Evolutionary conservation across 2,797 vertebrate genomes (phyloP).

Genomic region (Poecilia wingei): DNA sequence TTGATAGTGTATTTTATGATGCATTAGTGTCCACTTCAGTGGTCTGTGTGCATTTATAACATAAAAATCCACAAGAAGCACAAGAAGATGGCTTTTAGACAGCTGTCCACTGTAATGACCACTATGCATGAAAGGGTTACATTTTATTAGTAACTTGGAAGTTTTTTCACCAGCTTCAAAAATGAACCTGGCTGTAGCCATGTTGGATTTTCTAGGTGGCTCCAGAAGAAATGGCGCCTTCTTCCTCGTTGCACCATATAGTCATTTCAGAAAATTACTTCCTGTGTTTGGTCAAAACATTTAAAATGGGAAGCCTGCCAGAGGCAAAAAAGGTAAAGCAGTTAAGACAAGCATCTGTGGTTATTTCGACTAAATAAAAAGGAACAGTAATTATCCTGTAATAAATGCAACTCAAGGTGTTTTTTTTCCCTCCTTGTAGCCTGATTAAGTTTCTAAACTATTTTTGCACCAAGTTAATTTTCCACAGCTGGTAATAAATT

Average conservation of each 20-base stretch:
- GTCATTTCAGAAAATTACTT: background rate
- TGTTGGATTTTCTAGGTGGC: background rate
- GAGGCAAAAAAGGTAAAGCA: background rate
- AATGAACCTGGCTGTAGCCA: background rate
- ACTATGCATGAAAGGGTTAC: background rate
- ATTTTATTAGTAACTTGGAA: background rate
- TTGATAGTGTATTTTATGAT: too few species aligned
- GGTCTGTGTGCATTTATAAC: too few species aligned
- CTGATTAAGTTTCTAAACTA: background rate
- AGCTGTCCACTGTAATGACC: too few species aligned
- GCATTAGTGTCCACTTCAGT: too few species aligned
- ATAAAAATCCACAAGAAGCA: too few species aligned
- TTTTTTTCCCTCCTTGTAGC: background rate
- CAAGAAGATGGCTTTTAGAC: too few species aligned
- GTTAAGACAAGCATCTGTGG: background rate
- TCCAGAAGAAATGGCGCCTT: background rate
- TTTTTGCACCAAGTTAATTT: background rate
- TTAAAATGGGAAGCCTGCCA: background rate
- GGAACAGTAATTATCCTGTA: background rate
- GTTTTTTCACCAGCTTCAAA: background rate
- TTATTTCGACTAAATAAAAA: background rate
- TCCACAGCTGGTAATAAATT: constrained; percentile 13
- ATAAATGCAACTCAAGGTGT: background rate
- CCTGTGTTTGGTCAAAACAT: background rate
- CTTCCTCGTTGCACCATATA: background rate